Evolutionary conservation across 2,797 vertebrate species (phyloP).

Genomic region (Tolypeutes matacus): DNA sequence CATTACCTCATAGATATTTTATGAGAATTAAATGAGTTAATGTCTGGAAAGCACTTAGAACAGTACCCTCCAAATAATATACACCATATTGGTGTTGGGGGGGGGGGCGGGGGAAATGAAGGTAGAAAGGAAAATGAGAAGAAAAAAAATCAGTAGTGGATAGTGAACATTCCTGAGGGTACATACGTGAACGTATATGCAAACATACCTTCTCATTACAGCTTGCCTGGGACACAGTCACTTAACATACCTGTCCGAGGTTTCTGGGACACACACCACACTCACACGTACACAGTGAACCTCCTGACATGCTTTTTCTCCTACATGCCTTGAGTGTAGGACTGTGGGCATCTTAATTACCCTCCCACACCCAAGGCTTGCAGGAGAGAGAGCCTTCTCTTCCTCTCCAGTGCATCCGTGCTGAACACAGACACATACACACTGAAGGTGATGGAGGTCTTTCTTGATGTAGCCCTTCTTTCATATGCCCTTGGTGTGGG

Average conservation of each 20-base stretch:
- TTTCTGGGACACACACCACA: not conserved
- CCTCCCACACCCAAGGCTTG: constrained; percentile 86
- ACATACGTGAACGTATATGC: not conserved
- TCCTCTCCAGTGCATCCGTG: constrained; percentile 18
- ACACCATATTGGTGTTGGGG: constrained; percentile 13
- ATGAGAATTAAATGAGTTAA: constrained; percentile 57
- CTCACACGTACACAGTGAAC: not conserved
- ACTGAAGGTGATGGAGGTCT: not conserved
- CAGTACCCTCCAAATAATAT: constrained; percentile 15
- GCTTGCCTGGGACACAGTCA: not conserved
- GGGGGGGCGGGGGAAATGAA: too few species aligned
- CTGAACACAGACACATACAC: not conserved
- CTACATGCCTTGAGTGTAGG: constrained; percentile 85
- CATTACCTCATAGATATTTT: constrained; percentile 51
- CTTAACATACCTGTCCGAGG: not conserved
- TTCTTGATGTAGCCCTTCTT: not conserved
- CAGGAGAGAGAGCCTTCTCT: constrained; percentile 74
- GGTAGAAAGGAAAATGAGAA: constrained; percentile 25
- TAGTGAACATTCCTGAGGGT: constrained; percentile 33
- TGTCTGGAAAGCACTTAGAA: constrained; percentile 53
- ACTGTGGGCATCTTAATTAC: constrained; percentile 79
- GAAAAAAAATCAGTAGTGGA: not conserved
- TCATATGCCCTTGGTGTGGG: not conserved
- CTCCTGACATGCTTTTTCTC: constrained; percentile 75
- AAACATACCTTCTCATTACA: not conserved